phyloP scores from a whole-genome alignment of 2,113 vertebrate species.

The Mesitornis unicolor region DNA sequence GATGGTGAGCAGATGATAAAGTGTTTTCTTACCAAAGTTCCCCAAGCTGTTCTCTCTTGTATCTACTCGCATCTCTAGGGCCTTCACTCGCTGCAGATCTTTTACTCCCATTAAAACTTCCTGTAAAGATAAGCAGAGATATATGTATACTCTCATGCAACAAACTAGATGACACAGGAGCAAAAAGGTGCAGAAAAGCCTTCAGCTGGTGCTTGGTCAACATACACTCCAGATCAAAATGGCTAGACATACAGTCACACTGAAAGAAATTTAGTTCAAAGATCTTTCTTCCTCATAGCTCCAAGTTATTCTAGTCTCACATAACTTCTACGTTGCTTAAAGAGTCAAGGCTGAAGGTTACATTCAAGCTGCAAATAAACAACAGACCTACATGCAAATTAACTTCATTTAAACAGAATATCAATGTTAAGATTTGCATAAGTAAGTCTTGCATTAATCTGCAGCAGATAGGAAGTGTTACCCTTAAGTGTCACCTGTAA shows the following conservation, averaged over 20 bases:
- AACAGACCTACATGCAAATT: neutral
- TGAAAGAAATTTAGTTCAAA: neutral
- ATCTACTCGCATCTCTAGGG: constrained; percentile 83
- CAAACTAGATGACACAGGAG: neutral
- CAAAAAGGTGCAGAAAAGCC: neutral
- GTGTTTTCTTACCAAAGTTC: constrained; percentile 85
- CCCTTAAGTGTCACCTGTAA: neutral
- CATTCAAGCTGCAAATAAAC: neutral
- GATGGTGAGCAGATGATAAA: neutral
- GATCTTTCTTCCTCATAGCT: neutral
- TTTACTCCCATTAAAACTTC: constrained; percentile 76
- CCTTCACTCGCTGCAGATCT: constrained; percentile 78
- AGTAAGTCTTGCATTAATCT: neutral
- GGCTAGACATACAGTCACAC: neutral
- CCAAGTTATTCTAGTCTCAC: neutral
- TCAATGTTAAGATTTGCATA: neutral
- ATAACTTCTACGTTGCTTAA: neutral
- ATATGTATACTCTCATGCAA: neutral
- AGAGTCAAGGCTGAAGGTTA: neutral
- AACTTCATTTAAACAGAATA: neutral
- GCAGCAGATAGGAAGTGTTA: neutral
- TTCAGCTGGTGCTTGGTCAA: neutral
- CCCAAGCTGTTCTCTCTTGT: constrained; percentile 84
- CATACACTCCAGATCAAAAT: neutral
- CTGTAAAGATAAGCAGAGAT: constrained; percentile 73